Percentiles rank a stretch among this genome's conserved stretches.
Evolutionary conservation across 1,140 invertebrate genomes (phyloP).

Genomic region (Cecropterus lyciades): DNA sequence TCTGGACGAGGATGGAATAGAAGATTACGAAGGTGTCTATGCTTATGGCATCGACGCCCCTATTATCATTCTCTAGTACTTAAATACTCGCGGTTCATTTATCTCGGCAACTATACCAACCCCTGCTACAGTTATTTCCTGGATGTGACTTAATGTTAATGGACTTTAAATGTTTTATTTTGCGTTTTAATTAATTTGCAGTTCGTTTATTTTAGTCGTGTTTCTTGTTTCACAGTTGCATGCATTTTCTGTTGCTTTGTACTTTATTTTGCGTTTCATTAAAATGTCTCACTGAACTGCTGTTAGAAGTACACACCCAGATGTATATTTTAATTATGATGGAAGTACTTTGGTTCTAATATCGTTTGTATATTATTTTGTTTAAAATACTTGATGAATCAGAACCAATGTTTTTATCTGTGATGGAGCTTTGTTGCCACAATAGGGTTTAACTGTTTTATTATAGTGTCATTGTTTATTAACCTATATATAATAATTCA

Average conservation of each 20-base stretch:
- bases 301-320: slow-evolving; percentile 10
- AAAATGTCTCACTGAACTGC: slow-evolving; percentile 2
- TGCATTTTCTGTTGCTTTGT: slow-evolving; percentile 15
- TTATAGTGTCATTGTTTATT: slow-evolving; percentile 43
- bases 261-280: not conserved
- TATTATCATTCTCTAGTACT: slow-evolving; percentile 8
- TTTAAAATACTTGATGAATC: slow-evolving; percentile 15
- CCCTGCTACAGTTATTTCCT: slow-evolving; percentile 2
- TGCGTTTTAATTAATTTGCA: slow-evolving; percentile 10
- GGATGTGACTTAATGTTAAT: slow-evolving; percentile 1
- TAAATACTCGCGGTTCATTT: not conserved
- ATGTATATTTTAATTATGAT: not conserved
- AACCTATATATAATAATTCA: slow-evolving; percentile 48
- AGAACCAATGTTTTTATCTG: slow-evolving; percentile 49
- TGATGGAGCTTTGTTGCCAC: slow-evolving; percentile 50
- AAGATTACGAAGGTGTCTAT: slow-evolving; percentile 35
- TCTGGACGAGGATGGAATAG: slow-evolving; percentile 59
- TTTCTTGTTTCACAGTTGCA: slow-evolving; percentile 16
- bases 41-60: slow-evolving; percentile 8
- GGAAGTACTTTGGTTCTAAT: slow-evolving; percentile 6
- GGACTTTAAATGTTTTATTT: not conserved
- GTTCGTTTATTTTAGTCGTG: slow-evolving; percentile 9
- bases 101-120: not conserved
- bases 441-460: slow-evolving; percentile 26
- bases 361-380: not conserved